Percentiles rank a stretch among this genome's conserved stretches.
Conservation (phyloP, 2,797 vertebrate genomes). For the Chiroxiphia lanceolata region DNA sequence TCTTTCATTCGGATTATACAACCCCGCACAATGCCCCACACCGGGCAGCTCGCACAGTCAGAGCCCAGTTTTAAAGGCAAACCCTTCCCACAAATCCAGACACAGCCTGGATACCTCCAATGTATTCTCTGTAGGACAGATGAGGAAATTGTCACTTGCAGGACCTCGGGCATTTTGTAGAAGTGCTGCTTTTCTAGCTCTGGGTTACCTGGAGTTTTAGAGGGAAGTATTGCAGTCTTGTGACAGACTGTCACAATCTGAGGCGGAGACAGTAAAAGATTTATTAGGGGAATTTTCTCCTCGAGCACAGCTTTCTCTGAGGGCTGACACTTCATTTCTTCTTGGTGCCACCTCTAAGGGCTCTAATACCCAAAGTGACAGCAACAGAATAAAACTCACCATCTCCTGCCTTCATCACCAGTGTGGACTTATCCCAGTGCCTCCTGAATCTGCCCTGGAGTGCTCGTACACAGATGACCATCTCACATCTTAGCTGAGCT, state of each 20-base stretch:
- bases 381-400: not conserved
- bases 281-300: not conserved
- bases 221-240: not conserved
- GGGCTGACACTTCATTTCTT: not conserved
- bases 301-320: not conserved
- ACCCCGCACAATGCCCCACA: slow-evolving; percentile 13
- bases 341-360: not conserved
- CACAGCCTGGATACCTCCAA: rapidly evolving
- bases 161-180: not conserved
- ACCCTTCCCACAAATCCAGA: not conserved
- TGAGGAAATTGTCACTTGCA: not conserved
- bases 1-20: slow-evolving; percentile 54
- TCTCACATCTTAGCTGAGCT: not conserved
- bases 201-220: not conserved
- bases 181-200: not conserved
- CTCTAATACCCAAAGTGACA: not conserved
- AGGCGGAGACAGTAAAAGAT: not conserved
- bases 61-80: slow-evolving; percentile 4
- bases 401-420: not conserved
- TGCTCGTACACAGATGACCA: too few species aligned
- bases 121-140: not conserved
- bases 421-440: not conserved
- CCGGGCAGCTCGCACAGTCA: not conserved
- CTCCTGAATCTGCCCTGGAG: not conserved
- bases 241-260: not conserved